These are phyloP conservation scores for Hydriomena furcata DNA, from an alignment of 2,888 invertebrate species.

Conservation along the genomic window DNA sequence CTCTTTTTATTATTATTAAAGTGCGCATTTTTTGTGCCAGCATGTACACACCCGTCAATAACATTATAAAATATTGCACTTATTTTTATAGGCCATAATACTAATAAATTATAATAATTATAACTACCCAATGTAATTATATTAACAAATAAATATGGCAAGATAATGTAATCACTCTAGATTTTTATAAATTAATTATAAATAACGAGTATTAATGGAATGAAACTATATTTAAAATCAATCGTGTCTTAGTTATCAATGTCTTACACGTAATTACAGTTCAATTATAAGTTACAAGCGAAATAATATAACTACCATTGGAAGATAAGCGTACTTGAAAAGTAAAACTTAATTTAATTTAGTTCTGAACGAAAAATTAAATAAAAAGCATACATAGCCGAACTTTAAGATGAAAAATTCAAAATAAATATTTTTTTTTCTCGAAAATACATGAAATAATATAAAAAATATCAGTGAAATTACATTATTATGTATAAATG, in stretches of 20 bases:
- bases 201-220: slow-evolving; percentile 58
- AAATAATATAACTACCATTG: slow-evolving; percentile 3
- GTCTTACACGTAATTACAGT: slow-evolving; percentile 3
- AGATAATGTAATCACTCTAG: slow-evolving; percentile 32
- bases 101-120: slow-evolving; percentile 15
- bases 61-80: slow-evolving; percentile 53
- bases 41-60: slow-evolving; percentile 30
- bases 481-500: too few species aligned
- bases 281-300: not conserved
- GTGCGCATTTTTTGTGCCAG: slow-evolving; percentile 47
- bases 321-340: not conserved
- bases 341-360: too few species aligned
- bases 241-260: slow-evolving; percentile 29
- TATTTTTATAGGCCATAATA: slow-evolving; percentile 49
- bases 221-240: slow-evolving; percentile 33
- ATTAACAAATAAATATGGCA: slow-evolving; percentile 40
- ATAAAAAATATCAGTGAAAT: too few species aligned
- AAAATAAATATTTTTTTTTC: too few species aligned
- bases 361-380: too few species aligned
- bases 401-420: too few species aligned
- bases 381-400: too few species aligned
- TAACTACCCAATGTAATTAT: slow-evolving; percentile 34
- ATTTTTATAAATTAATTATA: slow-evolving; percentile 35
- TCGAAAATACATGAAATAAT: too few species aligned
- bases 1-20: slow-evolving; percentile 6